phyloP scores from a whole-genome alignment of 2,113 vertebrate species.

The Hoplias malabaricus region DNA sequence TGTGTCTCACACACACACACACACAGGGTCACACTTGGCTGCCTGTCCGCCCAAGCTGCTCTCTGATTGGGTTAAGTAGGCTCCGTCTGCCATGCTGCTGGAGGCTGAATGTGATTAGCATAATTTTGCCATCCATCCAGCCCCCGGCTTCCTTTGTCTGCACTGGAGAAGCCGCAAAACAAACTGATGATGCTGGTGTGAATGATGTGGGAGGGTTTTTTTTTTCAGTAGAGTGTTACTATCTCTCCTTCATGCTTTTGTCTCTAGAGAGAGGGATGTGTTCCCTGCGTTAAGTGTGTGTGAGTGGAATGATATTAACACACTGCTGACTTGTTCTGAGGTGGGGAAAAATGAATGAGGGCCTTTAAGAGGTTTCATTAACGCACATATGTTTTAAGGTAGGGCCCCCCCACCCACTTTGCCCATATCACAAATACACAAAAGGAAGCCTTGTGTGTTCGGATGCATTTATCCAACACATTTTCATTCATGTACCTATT shows the following conservation, averaged over 20 bases:
- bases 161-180: slow-evolving; percentile 40
- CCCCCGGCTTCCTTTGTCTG: slow-evolving; percentile 68
- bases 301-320: slow-evolving; percentile 11
- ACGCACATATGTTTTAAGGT: no score
- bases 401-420: no score
- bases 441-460: slow-evolving; percentile 55
- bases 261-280: slow-evolving; percentile 29
- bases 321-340: neutral
- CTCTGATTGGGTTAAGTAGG: slow-evolving; percentile 28
- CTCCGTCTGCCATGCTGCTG: slow-evolving; percentile 50
- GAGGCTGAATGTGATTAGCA: slow-evolving; percentile 70
- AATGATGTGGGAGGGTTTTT: slow-evolving; percentile 27
- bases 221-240: slow-evolving; percentile 45
- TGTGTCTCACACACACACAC: slow-evolving; percentile 14
- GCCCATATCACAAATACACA: no score
- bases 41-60: slow-evolving; percentile 11
- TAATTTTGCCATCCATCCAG: slow-evolving; percentile 62
- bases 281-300: slow-evolving; percentile 44
- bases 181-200: slow-evolving; percentile 32
- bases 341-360: slow-evolving; percentile 15
- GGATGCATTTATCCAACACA: slow-evolving; percentile 27
- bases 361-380: no score
- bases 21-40: slow-evolving; percentile 21
- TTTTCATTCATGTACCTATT: neutral
- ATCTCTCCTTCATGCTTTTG: slow-evolving; percentile 53